Evolutionary conservation across 1,140 invertebrate genomes (phyloP).

Genomic region (Oryctes rhinoceros): DNA sequence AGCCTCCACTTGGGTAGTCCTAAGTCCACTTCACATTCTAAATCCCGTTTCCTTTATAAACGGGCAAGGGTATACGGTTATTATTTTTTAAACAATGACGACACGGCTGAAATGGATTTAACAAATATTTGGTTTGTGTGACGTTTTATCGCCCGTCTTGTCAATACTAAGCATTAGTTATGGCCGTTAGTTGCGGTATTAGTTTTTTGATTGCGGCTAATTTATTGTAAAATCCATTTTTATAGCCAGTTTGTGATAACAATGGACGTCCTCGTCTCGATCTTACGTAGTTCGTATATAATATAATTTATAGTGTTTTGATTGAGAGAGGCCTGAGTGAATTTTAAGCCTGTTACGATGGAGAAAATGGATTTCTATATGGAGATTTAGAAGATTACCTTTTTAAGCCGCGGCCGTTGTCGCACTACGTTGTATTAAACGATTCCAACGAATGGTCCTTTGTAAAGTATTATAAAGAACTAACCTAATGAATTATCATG

Average conservation of each 20-base stretch:
- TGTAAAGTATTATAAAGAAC: conserved; percentile 6
- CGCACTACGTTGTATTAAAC: background rate
- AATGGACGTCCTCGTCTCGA: conserved; percentile 20
- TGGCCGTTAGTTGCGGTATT: conserved; percentile 38
- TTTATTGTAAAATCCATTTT: conserved; percentile 34
- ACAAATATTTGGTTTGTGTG: conserved; percentile 44
- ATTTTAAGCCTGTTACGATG: conserved; percentile 34
- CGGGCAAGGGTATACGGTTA: conserved; percentile 26
- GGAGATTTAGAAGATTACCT: conserved; percentile 27
- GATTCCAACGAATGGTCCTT: background rate
- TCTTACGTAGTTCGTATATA: background rate
- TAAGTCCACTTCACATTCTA: conserved; percentile 42
- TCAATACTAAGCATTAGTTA: conserved; percentile 45
- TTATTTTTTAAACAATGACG: conserved; percentile 44
- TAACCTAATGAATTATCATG: conserved; percentile 3
- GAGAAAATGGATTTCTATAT: conserved; percentile 32
- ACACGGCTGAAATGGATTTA: conserved; percentile 38
- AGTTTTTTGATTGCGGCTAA: conserved; percentile 35
- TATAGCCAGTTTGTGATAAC: conserved; percentile 29
- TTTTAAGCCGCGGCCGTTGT: background rate
- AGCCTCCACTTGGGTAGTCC: conserved; percentile 42
- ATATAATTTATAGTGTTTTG: conserved; percentile 32
- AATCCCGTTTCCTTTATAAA: conserved; percentile 39
- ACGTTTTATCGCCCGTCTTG: conserved; percentile 43
- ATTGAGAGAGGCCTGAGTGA: conserved; percentile 26